Base-by-base conservation (phyloP, 2,888 invertebrate genomes). In the Zelleria hepariella region DNA sequence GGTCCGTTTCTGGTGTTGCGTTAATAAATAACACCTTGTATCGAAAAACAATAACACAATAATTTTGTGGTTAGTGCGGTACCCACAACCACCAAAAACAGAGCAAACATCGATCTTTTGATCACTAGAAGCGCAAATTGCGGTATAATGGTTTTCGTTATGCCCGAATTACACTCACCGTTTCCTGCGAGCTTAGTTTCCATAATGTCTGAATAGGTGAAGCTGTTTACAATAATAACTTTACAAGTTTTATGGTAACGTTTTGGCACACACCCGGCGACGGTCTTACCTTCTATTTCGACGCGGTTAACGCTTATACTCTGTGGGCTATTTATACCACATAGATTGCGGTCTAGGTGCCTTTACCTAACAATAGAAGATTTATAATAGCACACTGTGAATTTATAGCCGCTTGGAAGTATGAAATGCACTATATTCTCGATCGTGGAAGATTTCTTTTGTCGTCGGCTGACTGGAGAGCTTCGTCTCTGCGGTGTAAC, bases 251-350 rank as follows among this genome's bases (percentile, higher is more conserved):
- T 72, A 77, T 73, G 70, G 68, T 58, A 64, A 70, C 65, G 69
- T 75, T 75, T 75, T 72, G 72, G 74, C 73, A 71, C 65, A 70
- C 65, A 48, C 10, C 15, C 47, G 7, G 48, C 25, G 24, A 48
- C 49, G 60, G 60, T 65, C 61, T 68, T 67, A 66, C 68, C 63
- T 67, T 66, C 65, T 67, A 68, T 68, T 77, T 74, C 73, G 68
- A 69, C 68, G 68, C 73, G 65, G 68, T 69, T 49, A 53, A 21
- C 53, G 24, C 25, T 3, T 53, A 53, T 56, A 73, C 71, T 74
- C 66, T 62, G 67, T 62, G 62, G 64, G 74, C 75, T 84, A 82
- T 82, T 84, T 80, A 74, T 78, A 80, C 73, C 72, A 65, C 69
- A 64, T 66, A 67, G 57, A 57, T 57, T 73, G 73, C 71, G 73